Conservation (phyloP, 2,888 invertebrate species). For the Micoletzkya japonica region DNA sequence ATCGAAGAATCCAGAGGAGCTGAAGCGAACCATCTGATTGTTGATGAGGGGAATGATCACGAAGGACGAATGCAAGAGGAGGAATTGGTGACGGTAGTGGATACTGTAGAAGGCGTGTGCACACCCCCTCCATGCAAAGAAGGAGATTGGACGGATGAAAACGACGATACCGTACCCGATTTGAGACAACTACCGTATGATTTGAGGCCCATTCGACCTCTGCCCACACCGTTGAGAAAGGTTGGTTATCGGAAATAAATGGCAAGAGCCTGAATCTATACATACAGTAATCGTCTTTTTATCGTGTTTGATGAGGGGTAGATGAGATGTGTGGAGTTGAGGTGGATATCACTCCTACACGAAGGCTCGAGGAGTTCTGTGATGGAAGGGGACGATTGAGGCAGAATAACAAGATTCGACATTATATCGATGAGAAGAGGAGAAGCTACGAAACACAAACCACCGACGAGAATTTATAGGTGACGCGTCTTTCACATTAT, state of each 20-base stretch:
- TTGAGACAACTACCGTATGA: background rate
- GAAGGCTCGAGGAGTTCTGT: constrained; percentile 12
- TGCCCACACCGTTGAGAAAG: constrained; percentile 25
- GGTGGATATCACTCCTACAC: constrained; percentile 20
- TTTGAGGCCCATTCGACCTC: constrained; percentile 26
- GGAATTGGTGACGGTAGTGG: background rate
- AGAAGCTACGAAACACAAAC: constrained; percentile 8
- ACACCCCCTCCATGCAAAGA: background rate
- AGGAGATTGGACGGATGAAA: constrained; percentile 12
- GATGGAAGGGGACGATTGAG: constrained; percentile 23
- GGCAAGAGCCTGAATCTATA: no score
- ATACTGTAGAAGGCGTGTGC: background rate
- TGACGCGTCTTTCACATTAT: no score
- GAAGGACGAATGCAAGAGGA: no score
- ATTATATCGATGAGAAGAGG: constrained; percentile 25
- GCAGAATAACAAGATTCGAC: constrained; percentile 1
- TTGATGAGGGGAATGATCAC: no score
- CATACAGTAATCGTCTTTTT: no score
- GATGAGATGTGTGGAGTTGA: background rate
- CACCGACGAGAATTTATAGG: no score
- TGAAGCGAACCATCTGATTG: background rate
- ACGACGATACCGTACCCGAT: constrained; percentile 13
- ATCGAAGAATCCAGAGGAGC: no score
- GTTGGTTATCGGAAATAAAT: no score
- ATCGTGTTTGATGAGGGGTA: background rate